Conservation (phyloP, 2,888 invertebrate species). For the Entomobrya multifasciata region DNA sequence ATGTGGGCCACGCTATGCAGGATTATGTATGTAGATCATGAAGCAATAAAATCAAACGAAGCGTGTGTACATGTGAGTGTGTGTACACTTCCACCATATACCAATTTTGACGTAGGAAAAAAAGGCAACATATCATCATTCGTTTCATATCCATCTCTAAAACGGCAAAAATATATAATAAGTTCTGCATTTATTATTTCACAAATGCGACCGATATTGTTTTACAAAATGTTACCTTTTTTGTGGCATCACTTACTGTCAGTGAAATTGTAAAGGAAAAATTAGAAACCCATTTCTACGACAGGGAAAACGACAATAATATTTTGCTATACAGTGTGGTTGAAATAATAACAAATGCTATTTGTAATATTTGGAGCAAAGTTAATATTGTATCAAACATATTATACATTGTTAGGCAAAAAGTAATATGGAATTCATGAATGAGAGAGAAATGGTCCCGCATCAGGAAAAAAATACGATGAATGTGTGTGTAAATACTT, state of each 20-base stretch:
- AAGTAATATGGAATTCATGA: neutral
- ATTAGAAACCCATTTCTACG: no score
- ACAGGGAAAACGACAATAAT: neutral
- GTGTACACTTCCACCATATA: no score
- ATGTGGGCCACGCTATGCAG: conserved; percentile 34
- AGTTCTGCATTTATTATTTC: conserved; percentile 1
- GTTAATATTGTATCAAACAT: conserved; percentile 46
- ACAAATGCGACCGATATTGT: conserved; percentile 24
- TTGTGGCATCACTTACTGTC: neutral
- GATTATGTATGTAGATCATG: conserved; percentile 38
- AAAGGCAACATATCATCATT: no score
- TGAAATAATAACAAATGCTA: no score
- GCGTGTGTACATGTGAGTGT: conserved; percentile 8
- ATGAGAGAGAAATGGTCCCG: neutral
- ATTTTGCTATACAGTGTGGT: neutral
- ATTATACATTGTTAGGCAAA: no score
- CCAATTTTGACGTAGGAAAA: no score
- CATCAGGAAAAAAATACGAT: neutral
- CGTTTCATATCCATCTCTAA: conserved; percentile 29
- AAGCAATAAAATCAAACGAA: conserved; percentile 53
- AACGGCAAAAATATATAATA: neutral
- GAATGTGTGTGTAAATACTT: conserved; percentile 34
- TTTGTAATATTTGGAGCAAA: conserved; percentile 56
- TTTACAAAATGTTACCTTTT: conserved; percentile 21
- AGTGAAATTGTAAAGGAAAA: no score